phyloP scores from a whole-genome alignment of 1,140 invertebrate genomes.

The Listronotus oregonensis region DNA sequence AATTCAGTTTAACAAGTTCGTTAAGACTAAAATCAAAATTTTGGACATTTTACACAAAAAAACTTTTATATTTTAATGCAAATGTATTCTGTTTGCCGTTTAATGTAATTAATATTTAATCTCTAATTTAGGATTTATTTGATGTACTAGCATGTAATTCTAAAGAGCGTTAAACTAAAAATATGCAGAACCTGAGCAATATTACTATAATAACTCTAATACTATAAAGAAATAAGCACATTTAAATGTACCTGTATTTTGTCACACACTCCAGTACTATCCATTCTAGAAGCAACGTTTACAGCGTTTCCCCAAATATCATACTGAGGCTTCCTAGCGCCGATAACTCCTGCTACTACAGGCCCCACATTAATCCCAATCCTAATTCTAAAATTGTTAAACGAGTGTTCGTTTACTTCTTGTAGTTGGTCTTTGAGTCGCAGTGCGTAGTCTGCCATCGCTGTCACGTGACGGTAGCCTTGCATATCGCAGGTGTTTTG shows the following conservation, averaged over 20 bases:
- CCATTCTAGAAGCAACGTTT: slow-evolving; percentile 90
- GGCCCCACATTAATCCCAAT: slow-evolving; percentile 95
- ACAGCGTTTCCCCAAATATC: slow-evolving; percentile 96
- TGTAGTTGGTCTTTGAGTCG: slow-evolving; percentile 83
- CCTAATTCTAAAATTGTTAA: slow-evolving; percentile 94
- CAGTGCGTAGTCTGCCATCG: slow-evolving; percentile 91
- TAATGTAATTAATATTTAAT: too few species aligned
- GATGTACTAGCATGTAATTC: too few species aligned
- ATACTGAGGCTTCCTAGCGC: slow-evolving; percentile 88
- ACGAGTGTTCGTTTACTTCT: slow-evolving; percentile 94
- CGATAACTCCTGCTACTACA: slow-evolving; percentile 94
- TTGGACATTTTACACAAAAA: too few species aligned
- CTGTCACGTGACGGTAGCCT: slow-evolving; percentile 78
- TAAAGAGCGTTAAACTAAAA: too few species aligned
- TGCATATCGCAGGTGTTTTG: slow-evolving; percentile 77
- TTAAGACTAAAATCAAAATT: too few species aligned
- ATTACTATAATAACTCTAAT: too few species aligned
- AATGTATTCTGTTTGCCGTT: too few species aligned
- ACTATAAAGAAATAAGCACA: too few species aligned
- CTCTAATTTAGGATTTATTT: too few species aligned
- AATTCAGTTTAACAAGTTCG: too few species aligned
- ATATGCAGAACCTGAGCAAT: too few species aligned
- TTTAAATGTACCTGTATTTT: slow-evolving; percentile 83
- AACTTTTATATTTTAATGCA: too few species aligned
- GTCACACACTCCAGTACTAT: slow-evolving; percentile 80